phyloP scores from a whole-genome alignment of 2,797 vertebrate genomes.

The Enteromius thamalakanensis region DNA sequence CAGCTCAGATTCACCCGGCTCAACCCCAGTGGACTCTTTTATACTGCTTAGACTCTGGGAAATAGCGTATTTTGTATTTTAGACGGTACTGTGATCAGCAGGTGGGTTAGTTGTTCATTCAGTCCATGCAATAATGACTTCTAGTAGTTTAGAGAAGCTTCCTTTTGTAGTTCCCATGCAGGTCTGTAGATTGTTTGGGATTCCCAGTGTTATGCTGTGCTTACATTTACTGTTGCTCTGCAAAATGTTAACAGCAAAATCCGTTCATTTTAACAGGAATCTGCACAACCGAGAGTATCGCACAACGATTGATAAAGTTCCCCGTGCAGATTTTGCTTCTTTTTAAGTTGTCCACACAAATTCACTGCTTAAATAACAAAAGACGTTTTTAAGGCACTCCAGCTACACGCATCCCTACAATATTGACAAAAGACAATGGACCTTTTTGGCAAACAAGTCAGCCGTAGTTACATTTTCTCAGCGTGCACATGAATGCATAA shows the following conservation, averaged over 20 bases:
- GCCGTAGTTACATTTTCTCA: conserved; percentile 4
- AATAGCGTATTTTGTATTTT: conserved; percentile 52
- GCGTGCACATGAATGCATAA: not conserved
- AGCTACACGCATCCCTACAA: not conserved
- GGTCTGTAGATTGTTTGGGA: conserved; percentile 3
- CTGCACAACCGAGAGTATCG: not conserved
- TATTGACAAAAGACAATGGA: not conserved
- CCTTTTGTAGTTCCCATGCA: conserved; percentile 32
- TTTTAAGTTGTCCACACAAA: not conserved
- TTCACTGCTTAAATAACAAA: not conserved
- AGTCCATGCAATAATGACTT: conserved; percentile 59
- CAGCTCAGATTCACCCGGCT: conserved; percentile 61
- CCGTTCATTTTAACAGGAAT: not conserved
- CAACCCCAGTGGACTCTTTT: conserved; percentile 56
- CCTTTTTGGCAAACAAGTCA: not conserved
- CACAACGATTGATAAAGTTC: not conserved
- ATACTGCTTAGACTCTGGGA: conserved; percentile 50
- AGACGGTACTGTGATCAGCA: conserved; percentile 59
- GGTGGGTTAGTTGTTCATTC: conserved; percentile 51
- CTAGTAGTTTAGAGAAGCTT: conserved; percentile 40
- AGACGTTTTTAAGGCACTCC: not conserved
- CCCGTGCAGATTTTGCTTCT: not conserved
- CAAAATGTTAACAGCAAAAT: not conserved
- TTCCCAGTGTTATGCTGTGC: not conserved
- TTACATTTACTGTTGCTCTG: not conserved